phyloP scores from a whole-genome alignment of 2,888 invertebrate species.

The Dicycla oo region DNA sequence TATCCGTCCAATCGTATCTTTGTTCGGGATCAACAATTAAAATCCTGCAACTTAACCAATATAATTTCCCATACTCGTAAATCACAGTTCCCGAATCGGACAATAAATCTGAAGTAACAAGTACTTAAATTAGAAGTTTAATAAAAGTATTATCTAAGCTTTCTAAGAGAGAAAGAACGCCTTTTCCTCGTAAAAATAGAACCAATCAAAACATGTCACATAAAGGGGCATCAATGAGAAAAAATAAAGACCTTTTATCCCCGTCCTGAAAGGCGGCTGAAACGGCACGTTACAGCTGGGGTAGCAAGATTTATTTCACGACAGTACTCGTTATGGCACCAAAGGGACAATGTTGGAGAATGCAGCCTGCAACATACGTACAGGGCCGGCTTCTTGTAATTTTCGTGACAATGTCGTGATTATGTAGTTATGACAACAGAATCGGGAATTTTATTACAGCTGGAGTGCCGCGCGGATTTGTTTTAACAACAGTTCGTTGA shows the following conservation, averaged over 20 bases:
- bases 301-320: slow-evolving; percentile 89
- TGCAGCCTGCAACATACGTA: slow-evolving; percentile 81
- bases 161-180: slow-evolving; percentile 45
- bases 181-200: slow-evolving; percentile 78
- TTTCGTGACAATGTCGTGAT: slow-evolving; percentile 45
- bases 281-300: slow-evolving; percentile 78
- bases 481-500: background rate
- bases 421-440: slow-evolving; percentile 33
- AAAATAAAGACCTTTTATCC: slow-evolving; percentile 89
- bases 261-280: slow-evolving; percentile 83
- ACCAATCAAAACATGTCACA: slow-evolving; percentile 82
- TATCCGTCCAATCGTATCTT: slow-evolving; percentile 53
- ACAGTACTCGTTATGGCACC: slow-evolving; percentile 87
- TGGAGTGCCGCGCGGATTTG: background rate
- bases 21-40: slow-evolving; percentile 65
- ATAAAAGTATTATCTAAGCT: slow-evolving; percentile 45
- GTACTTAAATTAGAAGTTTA: slow-evolving; percentile 46
- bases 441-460: slow-evolving; percentile 20
- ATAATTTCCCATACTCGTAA: slow-evolving; percentile 67
- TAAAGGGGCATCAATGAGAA: slow-evolving; percentile 84
- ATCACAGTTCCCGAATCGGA: slow-evolving; percentile 53
- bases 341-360: slow-evolving; percentile 82
- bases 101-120: slow-evolving; percentile 61
- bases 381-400: slow-evolving; percentile 62
- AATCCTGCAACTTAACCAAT: slow-evolving; percentile 65